phyloP scores from a whole-genome alignment of 2,797 vertebrate species.

The Fratercula arctica region DNA sequence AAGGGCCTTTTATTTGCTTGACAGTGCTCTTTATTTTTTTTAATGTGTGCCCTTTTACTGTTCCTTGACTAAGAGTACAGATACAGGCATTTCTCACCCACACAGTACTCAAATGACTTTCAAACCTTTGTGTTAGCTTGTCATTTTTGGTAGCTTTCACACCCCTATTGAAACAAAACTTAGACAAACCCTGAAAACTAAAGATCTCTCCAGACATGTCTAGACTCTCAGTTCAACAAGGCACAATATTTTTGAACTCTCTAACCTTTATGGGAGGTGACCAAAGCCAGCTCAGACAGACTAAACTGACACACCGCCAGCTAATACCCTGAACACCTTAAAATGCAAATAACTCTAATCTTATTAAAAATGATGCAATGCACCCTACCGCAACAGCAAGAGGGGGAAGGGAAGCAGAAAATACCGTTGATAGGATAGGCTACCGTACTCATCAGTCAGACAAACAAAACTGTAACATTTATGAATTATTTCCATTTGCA shows the following conservation, averaged over 20 bases:
- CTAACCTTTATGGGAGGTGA: conserved; percentile 76
- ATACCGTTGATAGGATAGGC: neutral
- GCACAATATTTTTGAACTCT: conserved; percentile 77
- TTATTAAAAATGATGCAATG: conserved; percentile 78
- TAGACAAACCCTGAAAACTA: conserved; percentile 74
- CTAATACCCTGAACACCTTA: conserved; percentile 75
- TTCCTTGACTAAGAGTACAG: conserved; percentile 42
- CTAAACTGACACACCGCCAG: conserved; percentile 75
- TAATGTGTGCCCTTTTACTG: conserved; percentile 13
- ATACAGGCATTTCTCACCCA: conserved; percentile 59
- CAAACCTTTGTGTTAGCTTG: conserved; percentile 55
- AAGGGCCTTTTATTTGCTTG: conserved; percentile 25
- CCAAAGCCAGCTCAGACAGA: conserved; percentile 78
- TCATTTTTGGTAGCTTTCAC: conserved; percentile 59
- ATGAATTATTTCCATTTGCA: conserved; percentile 39
- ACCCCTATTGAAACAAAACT: conserved; percentile 73
- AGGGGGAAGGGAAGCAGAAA: conserved; percentile 66
- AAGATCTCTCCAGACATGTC: conserved; percentile 77
- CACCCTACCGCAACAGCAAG: conserved; percentile 54
- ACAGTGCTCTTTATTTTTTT: conserved; percentile 34
- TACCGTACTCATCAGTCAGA: neutral
- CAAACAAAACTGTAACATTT: conserved; percentile 16
- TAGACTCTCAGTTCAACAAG: conserved; percentile 73
- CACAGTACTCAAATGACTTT: conserved; percentile 62
- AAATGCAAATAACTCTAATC: conserved; percentile 76